A percentile compares a stretch with the other conserved stretches of the same genome.
Evolutionary conservation across 2,113 vertebrate genomes (phyloP).

Genomic region (Trichomycterus rosablanca): DNA sequence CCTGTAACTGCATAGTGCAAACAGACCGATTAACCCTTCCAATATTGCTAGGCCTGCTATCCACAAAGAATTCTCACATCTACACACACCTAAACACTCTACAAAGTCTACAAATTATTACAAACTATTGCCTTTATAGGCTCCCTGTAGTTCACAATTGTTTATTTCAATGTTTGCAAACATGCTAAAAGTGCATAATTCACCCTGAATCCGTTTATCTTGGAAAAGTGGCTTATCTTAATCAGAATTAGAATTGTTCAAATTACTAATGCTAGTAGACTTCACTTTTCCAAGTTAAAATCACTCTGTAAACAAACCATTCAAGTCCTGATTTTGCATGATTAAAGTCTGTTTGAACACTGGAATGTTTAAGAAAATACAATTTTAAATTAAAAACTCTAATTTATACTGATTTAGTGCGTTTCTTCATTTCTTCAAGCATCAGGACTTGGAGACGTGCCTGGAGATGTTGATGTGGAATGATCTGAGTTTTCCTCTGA

Average conservation of each 20-base stretch:
- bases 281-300: neutral
- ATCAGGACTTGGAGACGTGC: conserved; percentile 82
- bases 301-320: neutral
- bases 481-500: conserved; percentile 78
- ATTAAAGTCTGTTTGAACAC: conserved; percentile 1
- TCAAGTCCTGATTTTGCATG: conserved; percentile 2
- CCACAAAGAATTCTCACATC: conserved; percentile 27
- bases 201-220: conserved; percentile 41
- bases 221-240: conserved; percentile 1
- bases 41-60: conserved; percentile 45
- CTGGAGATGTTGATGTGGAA: conserved; percentile 86
- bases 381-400: conserved; percentile 8
- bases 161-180: conserved; percentile 47
- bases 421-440: conserved; percentile 58
- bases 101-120: conserved; percentile 23
- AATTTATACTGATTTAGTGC: too few species aligned
- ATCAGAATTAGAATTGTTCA: neutral
- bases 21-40: conserved; percentile 31
- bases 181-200: conserved; percentile 50
- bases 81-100: conserved; percentile 6
- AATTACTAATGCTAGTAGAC: neutral
- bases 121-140: conserved; percentile 24
- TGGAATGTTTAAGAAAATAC: conserved; percentile 37
- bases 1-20: conserved; percentile 78
- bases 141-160: conserved; percentile 48